Evolutionary conservation across 92 coral and sea anemone genomes (phyloP).

Genomic region (Heliopora coerulea): DNA sequence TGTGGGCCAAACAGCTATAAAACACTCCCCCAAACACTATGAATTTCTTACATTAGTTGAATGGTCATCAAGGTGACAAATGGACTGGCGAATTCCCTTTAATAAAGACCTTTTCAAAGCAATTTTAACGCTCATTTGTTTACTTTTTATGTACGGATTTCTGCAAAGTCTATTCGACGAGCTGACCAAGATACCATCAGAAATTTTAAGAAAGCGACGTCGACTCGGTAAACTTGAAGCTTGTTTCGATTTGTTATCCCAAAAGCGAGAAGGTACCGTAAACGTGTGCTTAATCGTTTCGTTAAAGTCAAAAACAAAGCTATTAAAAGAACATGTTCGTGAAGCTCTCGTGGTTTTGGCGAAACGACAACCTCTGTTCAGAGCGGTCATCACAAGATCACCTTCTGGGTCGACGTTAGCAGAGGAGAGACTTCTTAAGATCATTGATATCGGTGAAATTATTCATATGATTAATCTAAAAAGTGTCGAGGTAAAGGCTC

Average conservation of each 20-base stretch:
- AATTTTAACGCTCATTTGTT: too few species aligned
- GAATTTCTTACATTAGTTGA: too few species aligned
- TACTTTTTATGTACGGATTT: too few species aligned
- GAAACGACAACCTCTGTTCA: slow-evolving; percentile 28
- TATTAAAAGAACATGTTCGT: neutral
- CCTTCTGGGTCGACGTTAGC: neutral
- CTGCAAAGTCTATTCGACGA: too few species aligned
- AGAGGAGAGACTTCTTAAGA: slow-evolving; percentile 2
- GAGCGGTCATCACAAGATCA: slow-evolving; percentile 1
- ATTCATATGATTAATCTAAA: neutral
- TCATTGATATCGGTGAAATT: neutral
- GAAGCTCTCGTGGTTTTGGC: slow-evolving; percentile 27
- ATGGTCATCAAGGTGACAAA: too few species aligned
- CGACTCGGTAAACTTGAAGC: slow-evolving; percentile 14
- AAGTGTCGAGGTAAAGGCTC: slow-evolving; percentile 5
- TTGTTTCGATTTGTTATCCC: neutral
- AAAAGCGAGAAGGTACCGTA: neutral
- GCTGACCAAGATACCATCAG: too few species aligned
- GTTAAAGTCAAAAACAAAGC: neutral
- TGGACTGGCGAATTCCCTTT: too few species aligned
- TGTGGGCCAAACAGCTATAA: too few species aligned
- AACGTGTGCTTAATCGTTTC: neutral
- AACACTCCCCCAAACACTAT: too few species aligned
- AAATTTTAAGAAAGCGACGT: too few species aligned
- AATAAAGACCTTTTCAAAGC: too few species aligned